Evolutionary conservation across 2,797 vertebrate genomes (phyloP).

Genomic region (Dermochelys coriacea): DNA sequence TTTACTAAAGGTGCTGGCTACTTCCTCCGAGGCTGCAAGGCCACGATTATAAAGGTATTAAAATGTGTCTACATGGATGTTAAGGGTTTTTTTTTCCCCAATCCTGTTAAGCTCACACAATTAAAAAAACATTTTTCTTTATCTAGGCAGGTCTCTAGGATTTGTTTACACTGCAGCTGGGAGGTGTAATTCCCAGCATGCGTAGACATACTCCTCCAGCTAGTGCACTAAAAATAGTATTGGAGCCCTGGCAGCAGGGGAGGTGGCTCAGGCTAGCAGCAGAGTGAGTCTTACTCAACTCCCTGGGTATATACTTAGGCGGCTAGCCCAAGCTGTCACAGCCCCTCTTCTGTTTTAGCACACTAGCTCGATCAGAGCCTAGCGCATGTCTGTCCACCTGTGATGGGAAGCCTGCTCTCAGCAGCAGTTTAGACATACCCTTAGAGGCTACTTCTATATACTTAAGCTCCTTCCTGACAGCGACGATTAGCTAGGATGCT

Average conservation of each 20-base stretch:
- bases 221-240: neutral
- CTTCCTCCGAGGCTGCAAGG: neutral
- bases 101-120: neutral
- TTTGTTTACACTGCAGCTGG: neutral
- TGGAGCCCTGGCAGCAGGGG: neutral
- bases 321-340: neutral
- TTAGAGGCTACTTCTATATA: neutral
- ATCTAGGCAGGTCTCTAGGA: neutral
- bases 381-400: neutral
- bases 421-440: neutral
- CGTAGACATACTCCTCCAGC: neutral
- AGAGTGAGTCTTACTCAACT: neutral
- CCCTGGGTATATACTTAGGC: neutral
- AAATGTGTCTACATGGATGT: neutral
- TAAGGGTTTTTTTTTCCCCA: neutral
- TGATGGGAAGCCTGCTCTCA: neutral
- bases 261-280: neutral
- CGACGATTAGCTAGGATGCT: neutral
- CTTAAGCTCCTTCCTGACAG: neutral
- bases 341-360: neutral
- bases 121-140: neutral
- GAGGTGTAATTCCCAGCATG: neutral
- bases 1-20: neutral
- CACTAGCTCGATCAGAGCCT: neutral
- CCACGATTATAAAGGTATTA: neutral